A percentile compares a stretch with the other conserved stretches of the same genome.
phyloP scores from a whole-genome alignment of 2,888 invertebrate species.

The Serripes groenlandicus region DNA sequence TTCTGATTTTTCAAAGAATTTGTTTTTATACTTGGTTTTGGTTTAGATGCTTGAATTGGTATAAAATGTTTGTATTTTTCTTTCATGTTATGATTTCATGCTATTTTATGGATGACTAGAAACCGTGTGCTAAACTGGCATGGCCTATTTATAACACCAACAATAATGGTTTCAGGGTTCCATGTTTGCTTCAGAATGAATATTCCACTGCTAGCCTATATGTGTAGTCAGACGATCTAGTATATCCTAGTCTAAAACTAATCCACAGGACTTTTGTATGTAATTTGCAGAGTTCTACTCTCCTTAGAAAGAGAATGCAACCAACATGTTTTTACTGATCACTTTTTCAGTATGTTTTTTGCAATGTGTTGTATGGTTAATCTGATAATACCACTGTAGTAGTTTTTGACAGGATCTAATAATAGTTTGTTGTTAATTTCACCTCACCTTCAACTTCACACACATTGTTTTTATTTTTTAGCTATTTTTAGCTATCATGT shows the following conservation, averaged over 20 bases:
- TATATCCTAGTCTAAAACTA: slow-evolving; percentile 68
- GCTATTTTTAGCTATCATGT: slow-evolving; percentile 58
- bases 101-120: slow-evolving; percentile 72
- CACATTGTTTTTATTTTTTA: too few relatives aligned
- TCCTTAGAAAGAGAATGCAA: slow-evolving; percentile 21
- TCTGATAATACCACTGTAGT: slow-evolving; percentile 30
- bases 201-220: slow-evolving; percentile 71
- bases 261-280: slow-evolving; percentile 50
- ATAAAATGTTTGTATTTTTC: slow-evolving; percentile 72
- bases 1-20: slow-evolving; percentile 71
- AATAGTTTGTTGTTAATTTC: slow-evolving; percentile 65
- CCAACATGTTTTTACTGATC: slow-evolving; percentile 20
- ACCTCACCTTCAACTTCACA: slow-evolving; percentile 39
- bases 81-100: slow-evolving; percentile 73
- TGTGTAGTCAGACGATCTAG: slow-evolving; percentile 72
- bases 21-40: slow-evolving; percentile 73
- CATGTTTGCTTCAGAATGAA: slow-evolving; percentile 72
- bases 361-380: slow-evolving; percentile 43
- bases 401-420: slow-evolving; percentile 58
- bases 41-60: slow-evolving; percentile 73
- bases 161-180: slow-evolving; percentile 70
- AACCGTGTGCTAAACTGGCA: slow-evolving; percentile 73
- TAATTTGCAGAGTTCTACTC: slow-evolving; percentile 45
- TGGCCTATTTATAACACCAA: slow-evolving; percentile 73
- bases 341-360: slow-evolving; percentile 16